Percentiles rank a stretch among this genome's conserved stretches.
Evolutionary conservation across 2,797 vertebrate genomes (phyloP).

Genomic region (Micrastur ruficollis): DNA sequence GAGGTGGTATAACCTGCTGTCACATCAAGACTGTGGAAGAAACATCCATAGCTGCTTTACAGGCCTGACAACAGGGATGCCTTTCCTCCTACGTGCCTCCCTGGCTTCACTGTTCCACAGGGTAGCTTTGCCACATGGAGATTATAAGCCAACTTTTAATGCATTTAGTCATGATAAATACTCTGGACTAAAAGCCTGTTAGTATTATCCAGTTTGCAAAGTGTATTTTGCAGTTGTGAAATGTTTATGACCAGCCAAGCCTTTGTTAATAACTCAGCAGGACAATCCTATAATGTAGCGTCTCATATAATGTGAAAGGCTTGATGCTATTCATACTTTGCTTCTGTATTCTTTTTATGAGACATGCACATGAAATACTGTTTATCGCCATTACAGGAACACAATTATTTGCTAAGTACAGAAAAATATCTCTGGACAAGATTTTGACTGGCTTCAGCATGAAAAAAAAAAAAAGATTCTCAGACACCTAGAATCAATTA

Average conservation of each 20-base stretch:
- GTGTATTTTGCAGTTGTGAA: not conserved
- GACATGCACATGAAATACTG: not conserved
- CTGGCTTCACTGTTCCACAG: not conserved
- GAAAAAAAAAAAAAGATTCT: not conserved
- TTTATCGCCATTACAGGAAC: not conserved
- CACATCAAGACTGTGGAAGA: not conserved
- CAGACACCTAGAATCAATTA: not conserved
- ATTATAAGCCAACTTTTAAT: not conserved
- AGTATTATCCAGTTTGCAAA: not conserved
- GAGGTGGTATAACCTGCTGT: not conserved
- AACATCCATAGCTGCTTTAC: not conserved
- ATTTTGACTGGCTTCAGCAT: not conserved
- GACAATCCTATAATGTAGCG: not conserved
- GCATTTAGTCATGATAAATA: not conserved
- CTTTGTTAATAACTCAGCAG: not conserved
- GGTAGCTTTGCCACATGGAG: not conserved
- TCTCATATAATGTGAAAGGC: not conserved
- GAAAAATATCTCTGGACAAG: not conserved
- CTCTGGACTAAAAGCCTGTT: not conserved
- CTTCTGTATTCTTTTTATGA: not conserved
- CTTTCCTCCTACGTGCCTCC: not conserved
- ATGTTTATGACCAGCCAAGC: not conserved
- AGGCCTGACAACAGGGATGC: not conserved
- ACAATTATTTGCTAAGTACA: not conserved
- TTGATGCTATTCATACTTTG: not conserved